Base-by-base conservation (phyloP, 2,888 invertebrate genomes). In the Coleophora deauratella region DNA sequence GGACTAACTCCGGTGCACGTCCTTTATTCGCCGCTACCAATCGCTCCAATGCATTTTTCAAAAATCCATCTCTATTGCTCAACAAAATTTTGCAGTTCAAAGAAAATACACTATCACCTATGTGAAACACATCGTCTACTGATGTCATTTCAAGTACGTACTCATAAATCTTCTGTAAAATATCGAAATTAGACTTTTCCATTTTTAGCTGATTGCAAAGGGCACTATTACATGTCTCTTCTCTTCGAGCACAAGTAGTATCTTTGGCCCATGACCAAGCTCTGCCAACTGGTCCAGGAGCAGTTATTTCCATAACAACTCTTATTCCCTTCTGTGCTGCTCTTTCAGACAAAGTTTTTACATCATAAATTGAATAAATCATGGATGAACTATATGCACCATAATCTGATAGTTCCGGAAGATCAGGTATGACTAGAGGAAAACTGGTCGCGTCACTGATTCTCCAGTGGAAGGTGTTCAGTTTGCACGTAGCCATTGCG, bases 381-480 rank as follows among this genome's bases (percentile, higher is more conserved):
- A 90, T 88, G 9, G 91, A 89, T 54, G 91, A 91, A 31, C 93
- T 91, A 63, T 93, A 94, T 0, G 95, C 93, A 12, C 98, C 97
- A 62, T 91, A 91, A 48, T 90, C 88, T 1, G 92, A 90, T 57
- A 95, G 79, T 59, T 92, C 88, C 0, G 94, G 93, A 40, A 91
- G 86, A 37, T 88, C 81, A 9, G 89, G 88, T 0, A 94, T 88
- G 40, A 92, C 88, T 59, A 93, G 91, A 0, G 97, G 96, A 71
- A 97, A 97, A 55, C 96, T 95, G 59, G 96, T 94, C 0, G 93
- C 93, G 66, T 97, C 97, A 0, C 92, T 91, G 37, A 94, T 88
- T 54, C 94, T 92, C 97, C 97, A 97, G 67, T 97, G 97, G 57
- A 97, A 92, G 0, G 94, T 93, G 70, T 97, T 97, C 28, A 97